A percentile compares a stretch with the other conserved stretches of the same genome.
Evolutionary conservation across 2,888 invertebrate species (phyloP).

Genomic region (Rapana venosa): DNA sequence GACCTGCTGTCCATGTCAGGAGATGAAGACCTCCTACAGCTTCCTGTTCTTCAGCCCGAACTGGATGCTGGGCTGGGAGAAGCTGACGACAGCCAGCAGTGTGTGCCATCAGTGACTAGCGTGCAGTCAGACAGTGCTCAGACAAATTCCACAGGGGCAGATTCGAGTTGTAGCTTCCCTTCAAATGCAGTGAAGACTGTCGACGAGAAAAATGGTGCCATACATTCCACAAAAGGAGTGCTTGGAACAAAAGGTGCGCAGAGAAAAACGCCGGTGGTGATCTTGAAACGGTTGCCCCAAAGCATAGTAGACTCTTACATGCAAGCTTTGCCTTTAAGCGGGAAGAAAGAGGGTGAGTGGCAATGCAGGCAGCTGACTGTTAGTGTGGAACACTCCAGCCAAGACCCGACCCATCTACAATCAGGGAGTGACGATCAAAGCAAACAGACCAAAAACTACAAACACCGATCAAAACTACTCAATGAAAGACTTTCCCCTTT

Average conservation of each 20-base stretch:
- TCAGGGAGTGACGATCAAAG: not conserved
- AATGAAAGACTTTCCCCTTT: constrained; percentile 24
- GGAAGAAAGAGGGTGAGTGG: not conserved
- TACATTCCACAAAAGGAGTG: not conserved
- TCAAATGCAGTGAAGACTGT: not conserved
- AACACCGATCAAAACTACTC: not conserved
- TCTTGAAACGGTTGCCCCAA: constrained; percentile 16
- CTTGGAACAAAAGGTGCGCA: not conserved
- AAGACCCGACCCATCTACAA: not conserved
- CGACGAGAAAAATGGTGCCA: not conserved
- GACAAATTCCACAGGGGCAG: not conserved
- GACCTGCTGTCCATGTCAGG: not conserved
- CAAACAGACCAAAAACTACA: not conserved
- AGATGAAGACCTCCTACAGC: not conserved
- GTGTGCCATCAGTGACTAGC: not conserved
- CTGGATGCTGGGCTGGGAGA: not conserved
- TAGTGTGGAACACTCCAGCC: not conserved
- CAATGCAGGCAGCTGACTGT: not conserved
- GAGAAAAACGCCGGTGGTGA: constrained; percentile 32
- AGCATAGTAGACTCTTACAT: not conserved
- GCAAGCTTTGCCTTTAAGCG: not conserved
- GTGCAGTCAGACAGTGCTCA: not conserved
- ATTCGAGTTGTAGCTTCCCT: not conserved
- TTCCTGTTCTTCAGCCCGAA: constrained; percentile 22
- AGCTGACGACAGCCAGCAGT: not conserved